These are phyloP conservation scores for Nasonia oneida DNA, from an alignment of 2,888 invertebrate species.

Conservation along the genomic window DNA sequence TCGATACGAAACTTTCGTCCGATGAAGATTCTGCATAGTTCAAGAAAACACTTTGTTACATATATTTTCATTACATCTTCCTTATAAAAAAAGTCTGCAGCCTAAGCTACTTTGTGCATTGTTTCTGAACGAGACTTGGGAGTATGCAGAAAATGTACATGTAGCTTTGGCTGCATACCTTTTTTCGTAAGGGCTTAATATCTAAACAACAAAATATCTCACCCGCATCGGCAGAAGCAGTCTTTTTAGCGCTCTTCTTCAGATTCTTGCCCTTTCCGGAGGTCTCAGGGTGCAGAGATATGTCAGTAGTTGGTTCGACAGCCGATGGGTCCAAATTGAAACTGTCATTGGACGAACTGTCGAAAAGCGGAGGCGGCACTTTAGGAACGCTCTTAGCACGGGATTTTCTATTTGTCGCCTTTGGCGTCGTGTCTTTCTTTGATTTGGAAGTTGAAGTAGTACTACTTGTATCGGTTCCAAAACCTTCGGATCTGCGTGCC, in stretches of 20 bases:
- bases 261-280: slow-evolving; percentile 20
- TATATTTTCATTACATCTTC: background rate
- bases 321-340: slow-evolving; percentile 74
- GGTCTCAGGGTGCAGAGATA: slow-evolving; percentile 70
- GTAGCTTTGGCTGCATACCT: no score
- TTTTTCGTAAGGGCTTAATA: background rate
- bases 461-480: slow-evolving; percentile 6
- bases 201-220: background rate
- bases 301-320: slow-evolving; percentile 72
- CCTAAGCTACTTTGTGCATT: no score
- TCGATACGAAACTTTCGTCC: slow-evolving; percentile 71
- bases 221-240: slow-evolving; percentile 32
- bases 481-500: slow-evolving; percentile 64
- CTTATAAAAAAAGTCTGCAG: no score
- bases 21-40: slow-evolving; percentile 66
- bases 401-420: slow-evolving; percentile 56
- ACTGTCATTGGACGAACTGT: slow-evolving; percentile 76
- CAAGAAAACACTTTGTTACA: background rate
- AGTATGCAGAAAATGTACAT: no score
- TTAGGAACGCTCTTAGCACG: slow-evolving; percentile 54
- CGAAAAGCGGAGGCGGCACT: slow-evolving; percentile 68
- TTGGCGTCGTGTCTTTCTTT: slow-evolving; percentile 10
- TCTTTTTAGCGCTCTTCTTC: slow-evolving; percentile 54
- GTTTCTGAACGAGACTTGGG: no score
- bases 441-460: background rate